Evolutionary conservation across 2,888 invertebrate species (phyloP).

Genomic region (Lasioglossum malachurum): DNA sequence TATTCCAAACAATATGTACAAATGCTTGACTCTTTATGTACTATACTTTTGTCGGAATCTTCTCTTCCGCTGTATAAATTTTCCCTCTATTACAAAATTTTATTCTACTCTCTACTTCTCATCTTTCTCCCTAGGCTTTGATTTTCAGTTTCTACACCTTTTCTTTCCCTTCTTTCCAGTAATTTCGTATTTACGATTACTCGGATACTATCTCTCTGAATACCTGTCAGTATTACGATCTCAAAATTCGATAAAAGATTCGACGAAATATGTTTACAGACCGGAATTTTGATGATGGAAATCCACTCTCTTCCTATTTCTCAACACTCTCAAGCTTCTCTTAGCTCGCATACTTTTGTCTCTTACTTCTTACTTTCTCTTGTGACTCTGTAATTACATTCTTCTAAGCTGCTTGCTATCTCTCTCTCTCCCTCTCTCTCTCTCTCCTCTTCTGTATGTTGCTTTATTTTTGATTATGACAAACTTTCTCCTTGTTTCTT

Average conservation of each 20-base stretch:
- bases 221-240: conserved; percentile 76
- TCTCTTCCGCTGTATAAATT: background rate
- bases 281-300: background rate
- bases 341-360: conserved; percentile 14
- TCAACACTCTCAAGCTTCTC: conserved; percentile 9
- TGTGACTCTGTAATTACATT: conserved; percentile 14
- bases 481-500: conserved; percentile 41
- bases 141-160: conserved; percentile 7
- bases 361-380: conserved; percentile 33
- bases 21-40: background rate
- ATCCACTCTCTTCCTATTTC: conserved; percentile 1
- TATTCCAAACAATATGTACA: conserved; percentile 1
- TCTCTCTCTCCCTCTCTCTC: background rate
- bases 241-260: conserved; percentile 71
- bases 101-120: conserved; percentile 13
- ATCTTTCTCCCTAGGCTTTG: conserved; percentile 9
- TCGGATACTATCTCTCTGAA: conserved; percentile 18
- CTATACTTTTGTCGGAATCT: background rate
- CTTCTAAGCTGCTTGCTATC: conserved; percentile 17
- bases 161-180: background rate
- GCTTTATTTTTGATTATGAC: background rate
- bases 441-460: background rate
- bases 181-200: conserved; percentile 15
- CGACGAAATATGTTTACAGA: conserved; percentile 58
- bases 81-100: background rate